Evolutionary conservation across 2,888 invertebrate genomes (phyloP).

Genomic region (Quadroppia sp.): DNA sequence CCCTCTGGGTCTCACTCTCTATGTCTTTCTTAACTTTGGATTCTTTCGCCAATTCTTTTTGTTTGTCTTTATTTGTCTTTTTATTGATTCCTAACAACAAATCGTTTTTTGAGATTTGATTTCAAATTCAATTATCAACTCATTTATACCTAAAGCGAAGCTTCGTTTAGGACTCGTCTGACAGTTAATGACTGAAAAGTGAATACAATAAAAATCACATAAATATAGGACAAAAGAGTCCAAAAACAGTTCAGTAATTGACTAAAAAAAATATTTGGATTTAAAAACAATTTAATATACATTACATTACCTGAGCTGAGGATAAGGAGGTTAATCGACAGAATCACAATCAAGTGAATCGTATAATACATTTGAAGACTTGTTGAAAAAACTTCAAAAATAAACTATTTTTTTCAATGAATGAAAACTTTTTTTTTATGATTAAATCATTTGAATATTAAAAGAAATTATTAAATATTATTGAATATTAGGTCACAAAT

Average conservation of each 20-base stretch:
- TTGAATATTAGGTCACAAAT: conserved; percentile 20
- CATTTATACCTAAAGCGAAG: neutral
- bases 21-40: neutral
- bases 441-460: neutral
- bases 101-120: neutral
- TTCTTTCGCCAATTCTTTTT: neutral
- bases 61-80: neutral
- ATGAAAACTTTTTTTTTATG: neutral
- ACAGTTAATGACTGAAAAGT: neutral
- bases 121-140: neutral
- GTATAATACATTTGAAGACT: neutral
- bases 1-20: conserved; percentile 14
- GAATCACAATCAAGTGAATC: neutral
- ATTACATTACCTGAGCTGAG: conserved; percentile 34
- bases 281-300: neutral
- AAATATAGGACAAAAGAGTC: conserved; percentile 19
- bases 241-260: neutral
- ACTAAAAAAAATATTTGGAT: neutral
- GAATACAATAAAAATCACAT: neutral
- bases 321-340: conserved; percentile 21
- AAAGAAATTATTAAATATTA: neutral
- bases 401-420: neutral
- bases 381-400: neutral
- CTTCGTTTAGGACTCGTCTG: conserved; percentile 10
- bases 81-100: neutral